Base-by-base conservation (phyloP, 2,797 vertebrate species). In the Hybognathus amarus region DNA sequence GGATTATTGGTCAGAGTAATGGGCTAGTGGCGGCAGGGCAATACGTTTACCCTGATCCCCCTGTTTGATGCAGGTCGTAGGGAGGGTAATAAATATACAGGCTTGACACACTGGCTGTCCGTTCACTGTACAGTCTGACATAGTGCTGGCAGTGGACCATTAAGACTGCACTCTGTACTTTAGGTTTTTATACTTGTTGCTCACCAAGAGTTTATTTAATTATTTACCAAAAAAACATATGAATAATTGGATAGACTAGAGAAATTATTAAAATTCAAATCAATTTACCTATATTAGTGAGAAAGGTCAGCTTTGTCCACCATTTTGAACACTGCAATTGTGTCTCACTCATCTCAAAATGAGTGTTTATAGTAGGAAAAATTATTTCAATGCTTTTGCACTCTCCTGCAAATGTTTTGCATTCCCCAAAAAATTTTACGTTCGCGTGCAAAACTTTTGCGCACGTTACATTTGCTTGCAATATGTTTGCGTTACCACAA, bases 1-100 rank as follows among this genome's bases (percentile, higher is more conserved):
- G 63, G 54, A 82, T 77, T 86, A 61, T 47, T 64, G 82, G 75
- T 81, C 64, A 82, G 68, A 73, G 67, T 68, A 47, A 70, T 67
- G 75, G 77, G 66, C 71, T 54, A 80, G 82, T 56, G 61, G 18
- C 13, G 36, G 79, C 59, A 45, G 67, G 73, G 68, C 45, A 77
- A 84, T 79, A 56, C 77, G 42, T 87, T 80, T 82, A 67, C 54
- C 77, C 47, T 80, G 80, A 83, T 80, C 54, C 86, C 66, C 13
- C 30, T 42, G 24, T 86, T 33, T 80, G 69, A 74, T 59, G 50
- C 77, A 83, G 87, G 80, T 85, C 85, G 80, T 13, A 79, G 69
- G 47, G 63, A 79, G 36, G 63, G 68, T 75, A 30, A 27, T 83
- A 85, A 83, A 85, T 85, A 78, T 71, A 54, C 36, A 10, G 67